Base-by-base conservation (phyloP, 2,888 invertebrate genomes). In the Sepiola atlantica region DNA sequence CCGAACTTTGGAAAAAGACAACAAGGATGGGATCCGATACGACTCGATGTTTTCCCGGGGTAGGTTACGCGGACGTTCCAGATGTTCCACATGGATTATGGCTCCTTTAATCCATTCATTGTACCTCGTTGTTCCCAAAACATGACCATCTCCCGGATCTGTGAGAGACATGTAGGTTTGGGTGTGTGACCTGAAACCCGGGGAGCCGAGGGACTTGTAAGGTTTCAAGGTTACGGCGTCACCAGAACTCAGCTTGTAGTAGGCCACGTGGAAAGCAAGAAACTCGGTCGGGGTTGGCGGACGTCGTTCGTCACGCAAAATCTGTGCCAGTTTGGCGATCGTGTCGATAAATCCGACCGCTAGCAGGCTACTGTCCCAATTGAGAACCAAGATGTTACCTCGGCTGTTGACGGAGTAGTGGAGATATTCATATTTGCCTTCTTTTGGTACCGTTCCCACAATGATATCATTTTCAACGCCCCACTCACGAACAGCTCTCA, bases 121-220 rank as follows among this genome's bases (percentile, higher is more conserved):
- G 94, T 95, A 95, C 77, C 96, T 94, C 28, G 96, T 96, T 20
- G 96, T 96, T 24, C 96, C 96, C 94, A 96, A 94, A 45, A 96
- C 95, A 93, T 96, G 96, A 10, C 96, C 96, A 61, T 96, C 96
- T 1, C 96, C 96, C 0, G 96, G 96, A 94, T 96, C 96, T 20
- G 96, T 96, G 32, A 96, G 94, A 28, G 96, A 96, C 96, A 96
- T 96, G 94, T 96, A 96, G 61, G 96, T 96, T 94, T 96, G 96
- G 24, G 96, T 95, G 94, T 95, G 95, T 18, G 95, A 95, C 28
- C 96, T 94, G 94, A 96, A 96, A 20, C 96, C 96, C 18, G 96
- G 96, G 24, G 96, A 95, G 12, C 96, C 96, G 45, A 96, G 94
- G 24, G 95, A 93, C 24, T 95, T 94, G 21, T 94, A 94, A 92